Evolutionary conservation across 1,140 invertebrate species (phyloP), one percentile per base, ranked within the genome.

Genomic region (Papilio dardanus): DNA sequence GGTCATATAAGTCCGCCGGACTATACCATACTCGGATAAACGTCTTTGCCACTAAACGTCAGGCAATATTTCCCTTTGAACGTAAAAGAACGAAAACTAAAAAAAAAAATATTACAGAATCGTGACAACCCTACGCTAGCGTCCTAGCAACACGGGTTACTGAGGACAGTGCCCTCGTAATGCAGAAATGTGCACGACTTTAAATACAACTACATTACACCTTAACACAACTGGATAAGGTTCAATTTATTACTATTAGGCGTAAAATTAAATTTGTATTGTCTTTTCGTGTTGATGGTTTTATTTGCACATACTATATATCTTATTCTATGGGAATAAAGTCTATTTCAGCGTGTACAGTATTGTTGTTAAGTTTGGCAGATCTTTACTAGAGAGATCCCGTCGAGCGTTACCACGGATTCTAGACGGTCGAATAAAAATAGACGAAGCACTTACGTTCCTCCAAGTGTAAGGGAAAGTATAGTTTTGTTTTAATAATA

Each of bases 71-170:
- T 77, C 74, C 71, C 68, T 77, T 58, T 35, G 31, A 74, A 77
- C 82, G 75, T 76, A 81, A 82, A 82, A 83, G 75, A 74, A 71
- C 75, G 71, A 50, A 71, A 73, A 28, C 30, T 19, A 77, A 74
- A 10, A 30, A 30, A 71, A 83, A 79, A 84, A 86, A 79, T 35
- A 77, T 80, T 79, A 80, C 75, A 74, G 78, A 86, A 84, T 86
- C 87, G 86, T 89, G 88, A 88, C 87, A 90, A 77, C 87, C 88
- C 88, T 90, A 83, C 83, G 77, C 81, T 76, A 79, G 74, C 83
- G 83, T 90, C 86, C 84, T 88, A 88, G 84, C 87, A 86, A 83
- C 84, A 83, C 82, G 82, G 86, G 88, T 90, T 87, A 87, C 77
- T 65, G 82, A 86, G 88, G 89, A 85, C 89, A 88, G 81, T 91